A percentile compares a stretch with the other conserved stretches of the same genome.
Evolutionary conservation across 2,888 invertebrate genomes (phyloP).

Genomic region (Chaitophorus viminalis): DNA sequence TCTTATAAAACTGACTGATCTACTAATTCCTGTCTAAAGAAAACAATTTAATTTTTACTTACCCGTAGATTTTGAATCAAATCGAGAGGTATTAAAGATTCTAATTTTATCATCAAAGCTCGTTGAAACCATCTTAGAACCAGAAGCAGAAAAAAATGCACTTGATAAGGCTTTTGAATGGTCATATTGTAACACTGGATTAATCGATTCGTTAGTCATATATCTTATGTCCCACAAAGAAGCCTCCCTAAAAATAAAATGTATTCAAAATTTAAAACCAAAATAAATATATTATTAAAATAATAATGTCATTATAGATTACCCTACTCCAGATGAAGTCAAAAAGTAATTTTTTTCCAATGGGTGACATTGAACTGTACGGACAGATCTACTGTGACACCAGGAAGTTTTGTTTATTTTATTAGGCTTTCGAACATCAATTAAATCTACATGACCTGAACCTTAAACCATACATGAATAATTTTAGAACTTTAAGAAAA

Average conservation of each 20-base stretch:
- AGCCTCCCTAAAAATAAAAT: slow-evolving; percentile 64
- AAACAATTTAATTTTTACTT: not conserved
- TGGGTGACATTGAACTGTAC: slow-evolving; percentile 68
- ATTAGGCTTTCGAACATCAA: slow-evolving; percentile 66
- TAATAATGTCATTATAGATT: slow-evolving; percentile 63
- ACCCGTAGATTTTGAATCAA: slow-evolving; percentile 57
- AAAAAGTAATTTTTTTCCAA: slow-evolving; percentile 67
- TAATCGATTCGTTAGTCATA: slow-evolving; percentile 65
- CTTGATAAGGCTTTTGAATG: slow-evolving; percentile 66
- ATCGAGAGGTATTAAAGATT: slow-evolving; percentile 64
- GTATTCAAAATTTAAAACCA: not conserved
- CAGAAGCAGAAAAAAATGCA: slow-evolving; percentile 69
- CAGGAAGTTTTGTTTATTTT: slow-evolving; percentile 62
- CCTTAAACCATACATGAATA: slow-evolving; percentile 57
- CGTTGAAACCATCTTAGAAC: slow-evolving; percentile 67
- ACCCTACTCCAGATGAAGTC: slow-evolving; percentile 67
- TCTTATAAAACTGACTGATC: no score
- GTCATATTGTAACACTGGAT: slow-evolving; percentile 64
- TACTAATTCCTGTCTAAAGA: no score
- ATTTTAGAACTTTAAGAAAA: not conserved
- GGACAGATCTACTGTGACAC: slow-evolving; percentile 65
- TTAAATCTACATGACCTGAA: slow-evolving; percentile 66
- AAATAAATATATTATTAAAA: slow-evolving; percentile 1
- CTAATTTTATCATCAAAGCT: slow-evolving; percentile 67
- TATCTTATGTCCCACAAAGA: slow-evolving; percentile 67